These are phyloP conservation scores for Acipenser transmontanus DNA, from an alignment of 2,797 vertebrate genomes.

Conservation along the genomic window DNA sequence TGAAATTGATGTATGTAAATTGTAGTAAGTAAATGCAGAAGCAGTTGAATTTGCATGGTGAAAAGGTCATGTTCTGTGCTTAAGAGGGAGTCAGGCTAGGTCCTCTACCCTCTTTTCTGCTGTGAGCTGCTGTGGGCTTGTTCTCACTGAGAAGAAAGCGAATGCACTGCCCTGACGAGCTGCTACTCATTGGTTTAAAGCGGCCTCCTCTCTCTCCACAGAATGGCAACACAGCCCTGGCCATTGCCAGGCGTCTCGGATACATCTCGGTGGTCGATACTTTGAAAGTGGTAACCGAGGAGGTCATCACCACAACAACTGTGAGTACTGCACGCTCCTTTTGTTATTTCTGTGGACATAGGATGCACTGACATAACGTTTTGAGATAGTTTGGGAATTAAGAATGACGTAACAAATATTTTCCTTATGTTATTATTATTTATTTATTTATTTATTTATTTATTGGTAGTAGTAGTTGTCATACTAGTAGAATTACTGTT, in stretches of 20 bases:
- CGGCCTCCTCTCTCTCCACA: slow-evolving; percentile 36
- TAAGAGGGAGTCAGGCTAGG: background rate
- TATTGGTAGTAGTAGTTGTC: too few relatives aligned
- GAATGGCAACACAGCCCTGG: slow-evolving; percentile 97
- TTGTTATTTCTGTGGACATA: too few relatives aligned
- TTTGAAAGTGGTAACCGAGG: slow-evolving; percentile 90
- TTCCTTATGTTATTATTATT: too few relatives aligned
- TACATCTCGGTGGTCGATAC: slow-evolving; percentile 98
- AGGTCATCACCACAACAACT: slow-evolving; percentile 89
- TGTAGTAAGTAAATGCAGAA: too few relatives aligned
- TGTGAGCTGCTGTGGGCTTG: background rate
- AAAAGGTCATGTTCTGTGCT: background rate
- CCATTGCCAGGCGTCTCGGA: slow-evolving; percentile 88
- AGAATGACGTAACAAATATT: background rate
- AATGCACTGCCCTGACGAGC: slow-evolving; percentile 31
- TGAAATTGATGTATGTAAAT: too few relatives aligned
- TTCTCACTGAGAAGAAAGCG: slow-evolving; percentile 19
- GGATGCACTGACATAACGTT: too few relatives aligned
- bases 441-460: too few relatives aligned
- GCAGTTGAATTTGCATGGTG: too few relatives aligned
- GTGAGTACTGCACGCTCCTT: slow-evolving; percentile 49
- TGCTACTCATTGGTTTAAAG: slow-evolving; percentile 44
- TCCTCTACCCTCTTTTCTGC: background rate
- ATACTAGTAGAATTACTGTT: too few relatives aligned
- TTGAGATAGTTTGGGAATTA: slow-evolving; percentile 6